Base-by-base conservation (phyloP, 1,140 invertebrate genomes). In the Drosophila sucinea region DNA sequence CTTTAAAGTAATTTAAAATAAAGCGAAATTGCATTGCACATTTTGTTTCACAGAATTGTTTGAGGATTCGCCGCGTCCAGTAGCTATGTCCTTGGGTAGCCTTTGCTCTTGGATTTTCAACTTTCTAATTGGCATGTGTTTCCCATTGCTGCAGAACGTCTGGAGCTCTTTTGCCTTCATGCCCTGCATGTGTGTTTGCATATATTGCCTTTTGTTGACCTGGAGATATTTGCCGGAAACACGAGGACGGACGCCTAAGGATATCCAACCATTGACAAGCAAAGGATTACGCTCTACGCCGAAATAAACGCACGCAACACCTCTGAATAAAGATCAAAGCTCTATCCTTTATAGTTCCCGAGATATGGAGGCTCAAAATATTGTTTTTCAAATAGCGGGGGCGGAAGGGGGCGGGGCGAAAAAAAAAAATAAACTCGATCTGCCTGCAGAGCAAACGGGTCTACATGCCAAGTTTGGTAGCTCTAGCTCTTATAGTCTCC, bases 21-120 rank as follows among this genome's bases (percentile, higher is more conserved):
- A 10, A 17, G 17, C 17, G 17, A 17, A 17, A 4, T 5, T 1
- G 6, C n/a, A 5, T 5, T 4, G 8, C 4, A n/a, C n/a, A 2
- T 17, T 5, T 1, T 29, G 3, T 4, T n/a, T 4, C 6, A 27
- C 93, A 91, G 98, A 99, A 93, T 92, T 98, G 33, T 97, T 98
- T 79, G 95, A 97, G 72, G 96, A 98, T 67, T 95, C 95, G 1
- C 95, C 97, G 0, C 94, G 97, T 55, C 95, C 97, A 0, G 94
- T 95, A 47, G 97, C 96, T 32, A 98, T 98, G 95, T 95, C 97
- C 47, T 93, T 98, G 65, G 97, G 97, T 7, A 97, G 97, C 60
- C 93, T 98, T 65, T 95, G 95, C 54, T 98, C 98, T 91, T 98
- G 97, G 97, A 94, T 94, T 8, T 96, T 95, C 23, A 98, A 98